Conservation (phyloP, 2,113 vertebrate genomes). For the Ctenodactylus gundi region DNA sequence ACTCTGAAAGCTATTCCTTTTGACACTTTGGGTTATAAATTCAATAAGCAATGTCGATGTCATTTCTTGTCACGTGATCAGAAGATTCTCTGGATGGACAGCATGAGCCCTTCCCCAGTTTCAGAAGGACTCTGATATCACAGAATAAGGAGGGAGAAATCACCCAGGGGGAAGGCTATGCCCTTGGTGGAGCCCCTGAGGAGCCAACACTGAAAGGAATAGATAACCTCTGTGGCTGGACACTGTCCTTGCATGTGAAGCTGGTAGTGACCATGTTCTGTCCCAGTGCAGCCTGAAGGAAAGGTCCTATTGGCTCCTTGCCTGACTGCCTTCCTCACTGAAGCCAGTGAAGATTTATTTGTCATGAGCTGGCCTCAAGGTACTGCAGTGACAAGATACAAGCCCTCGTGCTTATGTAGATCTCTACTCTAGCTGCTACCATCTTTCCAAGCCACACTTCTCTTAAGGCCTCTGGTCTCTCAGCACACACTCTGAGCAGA, state of each 20-base stretch:
- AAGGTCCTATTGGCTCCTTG: background rate
- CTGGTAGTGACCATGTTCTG: background rate
- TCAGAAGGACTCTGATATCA: background rate
- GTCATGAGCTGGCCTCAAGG: background rate
- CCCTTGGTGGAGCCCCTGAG: background rate
- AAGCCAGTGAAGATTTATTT: background rate
- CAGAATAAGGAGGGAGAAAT: background rate
- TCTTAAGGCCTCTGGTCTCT: background rate
- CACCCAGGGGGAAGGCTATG: background rate
- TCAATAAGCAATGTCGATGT: background rate
- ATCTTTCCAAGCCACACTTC: accelerated
- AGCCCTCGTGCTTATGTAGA: no score
- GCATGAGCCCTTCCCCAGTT: background rate
- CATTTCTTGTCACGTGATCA: background rate
- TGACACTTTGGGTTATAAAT: background rate
- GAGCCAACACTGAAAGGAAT: background rate
- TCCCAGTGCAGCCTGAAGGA: background rate
- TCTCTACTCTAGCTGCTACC: background rate
- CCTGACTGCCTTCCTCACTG: background rate
- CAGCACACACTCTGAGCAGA: background rate
- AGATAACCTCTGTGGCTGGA: background rate
- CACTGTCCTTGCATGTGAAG: no score
- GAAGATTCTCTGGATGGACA: background rate
- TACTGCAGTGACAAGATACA: background rate
- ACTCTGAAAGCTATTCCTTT: background rate